Percentiles rank a stretch among this genome's conserved stretches.
Conservation (phyloP, 2,888 invertebrate genomes). For the Pollenia amentaria region DNA sequence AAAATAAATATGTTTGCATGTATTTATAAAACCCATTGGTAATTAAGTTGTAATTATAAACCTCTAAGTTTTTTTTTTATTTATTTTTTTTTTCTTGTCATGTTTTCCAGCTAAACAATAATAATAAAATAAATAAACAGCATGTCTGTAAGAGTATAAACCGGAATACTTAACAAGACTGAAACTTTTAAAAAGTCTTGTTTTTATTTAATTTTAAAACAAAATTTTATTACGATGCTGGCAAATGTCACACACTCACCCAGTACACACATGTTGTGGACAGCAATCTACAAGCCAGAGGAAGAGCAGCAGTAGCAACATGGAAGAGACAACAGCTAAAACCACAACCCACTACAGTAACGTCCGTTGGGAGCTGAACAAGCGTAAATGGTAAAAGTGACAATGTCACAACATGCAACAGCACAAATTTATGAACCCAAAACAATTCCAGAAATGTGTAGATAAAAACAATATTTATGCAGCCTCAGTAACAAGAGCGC, state of each 20-base stretch:
- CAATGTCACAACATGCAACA: constrained; percentile 35
- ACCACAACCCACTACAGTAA: constrained; percentile 47
- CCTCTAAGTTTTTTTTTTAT: not conserved
- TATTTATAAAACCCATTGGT: constrained; percentile 20
- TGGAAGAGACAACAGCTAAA: constrained; percentile 5
- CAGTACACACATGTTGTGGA: constrained; percentile 44
- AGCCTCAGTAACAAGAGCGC: not conserved
- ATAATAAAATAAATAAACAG: constrained; percentile 38
- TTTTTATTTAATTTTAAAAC: constrained; percentile 1
- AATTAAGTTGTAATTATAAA: constrained; percentile 67
- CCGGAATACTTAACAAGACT: not conserved
- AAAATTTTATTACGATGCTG: constrained; percentile 26
- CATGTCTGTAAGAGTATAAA: not conserved
- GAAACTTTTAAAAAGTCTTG: constrained; percentile 11
- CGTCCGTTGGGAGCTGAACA: constrained; percentile 32
- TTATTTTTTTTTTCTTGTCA: constrained; percentile 8
- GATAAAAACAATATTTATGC: constrained; percentile 34
- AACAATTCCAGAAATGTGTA: constrained; percentile 38
- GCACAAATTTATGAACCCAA: constrained; percentile 2
- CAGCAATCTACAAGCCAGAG: not conserved
- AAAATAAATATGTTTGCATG: not conserved
- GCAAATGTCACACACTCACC: constrained; percentile 29
- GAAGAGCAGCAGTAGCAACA: not conserved
- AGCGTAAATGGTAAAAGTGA: constrained; percentile 43
- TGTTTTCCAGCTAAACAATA: not conserved